These are phyloP conservation scores for Tetragnatha versicolor DNA, from an alignment of 1,140 invertebrate species.

Conservation along the genomic window DNA sequence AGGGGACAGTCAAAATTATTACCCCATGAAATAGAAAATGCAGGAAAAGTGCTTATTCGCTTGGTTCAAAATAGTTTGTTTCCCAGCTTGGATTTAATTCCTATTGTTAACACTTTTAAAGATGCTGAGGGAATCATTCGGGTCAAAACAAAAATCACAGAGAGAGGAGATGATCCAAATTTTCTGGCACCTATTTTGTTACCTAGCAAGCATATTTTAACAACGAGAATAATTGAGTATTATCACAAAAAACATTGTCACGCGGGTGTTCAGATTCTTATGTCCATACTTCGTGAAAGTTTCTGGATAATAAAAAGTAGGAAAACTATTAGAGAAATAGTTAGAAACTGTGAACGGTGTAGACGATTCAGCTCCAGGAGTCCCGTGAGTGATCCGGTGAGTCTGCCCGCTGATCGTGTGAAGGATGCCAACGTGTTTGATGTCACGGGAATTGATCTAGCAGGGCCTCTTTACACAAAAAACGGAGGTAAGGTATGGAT, in stretches of 20 bases:
- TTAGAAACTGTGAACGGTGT: conserved; percentile 1
- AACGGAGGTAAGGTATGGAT: conserved; percentile 41
- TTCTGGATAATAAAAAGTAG: not conserved
- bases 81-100: too few species aligned
- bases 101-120: too few species aligned
- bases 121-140: too few species aligned
- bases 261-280: not conserved
- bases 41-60: not conserved
- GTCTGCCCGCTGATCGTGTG: conserved; percentile 22
- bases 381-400: not conserved
- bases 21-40: not conserved
- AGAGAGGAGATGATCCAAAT: too few species aligned
- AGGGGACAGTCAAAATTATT: not conserved
- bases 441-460: too few species aligned
- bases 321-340: not conserved
- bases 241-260: not conserved
- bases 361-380: conserved; percentile 1
- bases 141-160: too few species aligned
- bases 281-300: not conserved
- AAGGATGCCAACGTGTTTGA: too few species aligned
- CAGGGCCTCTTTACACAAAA: conserved; percentile 10
- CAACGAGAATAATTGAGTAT: conserved; percentile 2
- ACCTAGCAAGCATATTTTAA: not conserved
- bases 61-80: too few species aligned
- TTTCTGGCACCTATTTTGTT: conserved; percentile 9